Evolutionary conservation across 1,140 invertebrate genomes (phyloP), one percentile per base, ranked within the genome.

Genomic region (Halesus radiatus): DNA sequence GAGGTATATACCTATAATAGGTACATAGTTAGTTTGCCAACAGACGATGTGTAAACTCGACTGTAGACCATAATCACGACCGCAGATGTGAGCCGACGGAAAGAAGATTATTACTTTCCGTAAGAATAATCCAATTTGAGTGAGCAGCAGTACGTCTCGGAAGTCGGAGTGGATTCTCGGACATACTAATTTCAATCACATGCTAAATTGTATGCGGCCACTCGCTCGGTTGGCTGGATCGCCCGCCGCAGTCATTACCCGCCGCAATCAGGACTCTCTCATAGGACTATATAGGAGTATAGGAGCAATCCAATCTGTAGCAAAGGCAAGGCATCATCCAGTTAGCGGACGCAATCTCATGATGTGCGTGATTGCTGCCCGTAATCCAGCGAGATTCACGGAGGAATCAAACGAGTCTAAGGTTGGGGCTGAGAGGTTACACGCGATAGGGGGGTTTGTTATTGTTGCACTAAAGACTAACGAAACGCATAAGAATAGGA

Each of bases 61-160:
- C n/a, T 13, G 29, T 66, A 66, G 6, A 32, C 26, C 62, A 20
- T 66, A 26, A 66, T 66, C 62, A 32, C n/a, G 22, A 72, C 45
- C 68, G 68, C 68, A 72, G 68, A 26, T 72, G 68, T 50, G 23
- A 72, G 37, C 26, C 50, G 68, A 72, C 2, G 68, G 53, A 26
- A 53, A 26, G 45, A 72, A 72, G 53, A 72, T 72, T 20, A 72
- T 53, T 72, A 26, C 50, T 53, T 50, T 52, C 68, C 22, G 68
- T 53, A 72, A 54, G 20, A 72, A 52, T 72, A 72, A 72, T 72
- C 50, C 68, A 72, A 72, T 52, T 72, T 52, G 68, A 53, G 18
- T 3, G 62, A 45, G 62, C 32, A 66, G 18, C 23, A 15, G 18
- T 66, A 66, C 37, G 26, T 72, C 68, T 72, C 68, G 62, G 26